phyloP scores from a whole-genome alignment of 2,888 invertebrate species.

The Drosophila buzzatii region DNA sequence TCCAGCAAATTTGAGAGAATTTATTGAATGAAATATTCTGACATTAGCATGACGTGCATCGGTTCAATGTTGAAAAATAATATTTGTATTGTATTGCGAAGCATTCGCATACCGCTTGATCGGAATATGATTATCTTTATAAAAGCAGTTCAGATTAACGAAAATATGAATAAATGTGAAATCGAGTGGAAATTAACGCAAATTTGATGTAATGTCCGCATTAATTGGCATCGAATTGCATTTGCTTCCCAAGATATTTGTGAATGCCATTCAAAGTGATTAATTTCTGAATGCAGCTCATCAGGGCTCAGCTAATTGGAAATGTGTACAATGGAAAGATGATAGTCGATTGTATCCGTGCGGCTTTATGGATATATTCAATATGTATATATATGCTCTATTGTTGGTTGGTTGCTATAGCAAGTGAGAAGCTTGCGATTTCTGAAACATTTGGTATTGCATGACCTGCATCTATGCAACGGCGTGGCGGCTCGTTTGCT shows the following conservation, averaged over 20 bases:
- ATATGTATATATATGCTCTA: no score
- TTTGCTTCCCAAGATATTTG: background rate
- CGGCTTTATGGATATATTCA: background rate
- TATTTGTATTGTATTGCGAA: no score
- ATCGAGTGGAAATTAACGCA: background rate
- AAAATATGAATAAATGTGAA: no score
- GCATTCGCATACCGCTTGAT: no score
- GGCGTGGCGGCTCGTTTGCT: constrained; percentile 41
- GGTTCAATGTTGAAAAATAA: background rate
- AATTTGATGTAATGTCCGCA: background rate
- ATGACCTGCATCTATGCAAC: constrained; percentile 53
- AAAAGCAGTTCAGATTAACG: no score
- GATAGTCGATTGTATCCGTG: background rate
- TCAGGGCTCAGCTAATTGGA: background rate
- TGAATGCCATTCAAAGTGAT: background rate
- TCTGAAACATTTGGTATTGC: constrained; percentile 29
- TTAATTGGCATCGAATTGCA: constrained; percentile 1
- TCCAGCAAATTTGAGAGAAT: background rate
- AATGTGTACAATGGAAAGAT: background rate
- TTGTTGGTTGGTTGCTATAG: background rate
- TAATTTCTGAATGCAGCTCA: background rate
- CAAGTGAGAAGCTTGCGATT: constrained; percentile 15
- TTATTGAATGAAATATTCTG: constrained; percentile 2
- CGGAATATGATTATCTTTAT: no score
- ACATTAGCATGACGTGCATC: constrained; percentile 24